phyloP scores from a whole-genome alignment of 1,140 invertebrate species.

The Camponotus floridanus region DNA sequence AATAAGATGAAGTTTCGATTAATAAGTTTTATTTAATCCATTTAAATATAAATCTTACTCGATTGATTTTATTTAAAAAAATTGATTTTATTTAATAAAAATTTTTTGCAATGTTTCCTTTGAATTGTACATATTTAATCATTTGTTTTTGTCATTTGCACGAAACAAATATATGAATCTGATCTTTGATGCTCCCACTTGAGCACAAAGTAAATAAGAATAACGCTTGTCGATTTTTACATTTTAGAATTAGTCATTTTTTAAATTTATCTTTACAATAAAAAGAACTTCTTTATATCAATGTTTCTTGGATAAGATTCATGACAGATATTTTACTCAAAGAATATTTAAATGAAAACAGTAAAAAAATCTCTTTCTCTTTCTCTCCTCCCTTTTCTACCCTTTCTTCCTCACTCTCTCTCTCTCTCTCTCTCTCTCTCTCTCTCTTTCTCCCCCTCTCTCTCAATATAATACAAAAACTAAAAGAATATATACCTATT shows the following conservation, averaged over 20 bases:
- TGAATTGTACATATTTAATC: background rate
- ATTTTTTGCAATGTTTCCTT: background rate
- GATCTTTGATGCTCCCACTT: background rate
- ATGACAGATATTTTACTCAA: slow-evolving; percentile 35
- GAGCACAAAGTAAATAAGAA: slow-evolving; percentile 9
- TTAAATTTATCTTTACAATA: slow-evolving; percentile 16
- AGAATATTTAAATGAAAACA: slow-evolving; percentile 3
- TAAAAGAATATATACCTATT: too few relatives aligned
- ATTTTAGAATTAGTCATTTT: background rate
- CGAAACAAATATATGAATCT: background rate
- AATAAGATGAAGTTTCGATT: slow-evolving; percentile 30
- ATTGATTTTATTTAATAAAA: too few relatives aligned
- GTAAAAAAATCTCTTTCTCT: background rate
- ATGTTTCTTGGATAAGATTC: background rate
- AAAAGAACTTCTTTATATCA: background rate
- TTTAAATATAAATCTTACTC: background rate
- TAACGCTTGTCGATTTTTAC: background rate
- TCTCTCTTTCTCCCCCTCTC: too few relatives aligned
- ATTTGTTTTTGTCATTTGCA: too few relatives aligned
- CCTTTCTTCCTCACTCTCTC: too few relatives aligned
- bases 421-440: too few relatives aligned
- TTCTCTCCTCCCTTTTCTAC: too few relatives aligned
- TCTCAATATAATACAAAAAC: too few relatives aligned
- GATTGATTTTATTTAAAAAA: background rate
- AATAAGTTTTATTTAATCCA: too few relatives aligned